Evolutionary conservation across 2,888 invertebrate species (phyloP).

Genomic region (Andrena marginata): DNA sequence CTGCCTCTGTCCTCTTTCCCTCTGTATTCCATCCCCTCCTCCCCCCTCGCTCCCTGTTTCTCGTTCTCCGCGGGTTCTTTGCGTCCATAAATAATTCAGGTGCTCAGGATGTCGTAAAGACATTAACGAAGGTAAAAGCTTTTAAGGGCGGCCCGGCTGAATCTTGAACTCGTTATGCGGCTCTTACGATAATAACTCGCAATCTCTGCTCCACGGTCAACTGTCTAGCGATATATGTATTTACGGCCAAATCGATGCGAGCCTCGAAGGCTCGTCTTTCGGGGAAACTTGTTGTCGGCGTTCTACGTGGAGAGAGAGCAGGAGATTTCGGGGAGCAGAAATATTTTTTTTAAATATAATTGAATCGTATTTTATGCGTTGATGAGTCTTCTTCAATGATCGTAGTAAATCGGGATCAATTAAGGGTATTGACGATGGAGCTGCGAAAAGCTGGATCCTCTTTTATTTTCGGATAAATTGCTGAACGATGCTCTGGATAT

Average conservation of each 20-base stretch:
- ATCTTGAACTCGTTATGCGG: constrained; percentile 69
- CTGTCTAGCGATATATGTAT: constrained; percentile 60
- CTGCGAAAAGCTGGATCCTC: too few species aligned
- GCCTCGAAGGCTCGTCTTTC: not conserved
- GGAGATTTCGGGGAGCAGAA: too few species aligned
- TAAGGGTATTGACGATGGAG: too few species aligned
- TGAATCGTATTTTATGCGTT: too few species aligned
- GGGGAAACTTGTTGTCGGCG: too few species aligned
- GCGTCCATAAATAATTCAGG: constrained; percentile 77
- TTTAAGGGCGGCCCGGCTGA: constrained; percentile 62
- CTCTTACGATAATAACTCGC: constrained; percentile 70
- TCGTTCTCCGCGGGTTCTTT: constrained; percentile 63
- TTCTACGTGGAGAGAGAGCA: too few species aligned
- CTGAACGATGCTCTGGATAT: too few species aligned
- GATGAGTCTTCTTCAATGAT: too few species aligned
- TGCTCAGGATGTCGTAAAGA: constrained; percentile 69
- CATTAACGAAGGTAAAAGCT: constrained; percentile 73
- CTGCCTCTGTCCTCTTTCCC: constrained; percentile 8
- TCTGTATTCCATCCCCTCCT: constrained; percentile 11
- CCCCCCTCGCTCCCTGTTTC: constrained; percentile 33
- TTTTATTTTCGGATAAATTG: too few species aligned
- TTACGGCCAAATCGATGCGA: constrained; percentile 24
- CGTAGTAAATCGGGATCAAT: too few species aligned
- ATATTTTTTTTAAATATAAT: too few species aligned
- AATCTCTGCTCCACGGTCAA: constrained; percentile 54